phyloP scores from a whole-genome alignment of 2,888 invertebrate species.

The Melanchra persicariae region DNA sequence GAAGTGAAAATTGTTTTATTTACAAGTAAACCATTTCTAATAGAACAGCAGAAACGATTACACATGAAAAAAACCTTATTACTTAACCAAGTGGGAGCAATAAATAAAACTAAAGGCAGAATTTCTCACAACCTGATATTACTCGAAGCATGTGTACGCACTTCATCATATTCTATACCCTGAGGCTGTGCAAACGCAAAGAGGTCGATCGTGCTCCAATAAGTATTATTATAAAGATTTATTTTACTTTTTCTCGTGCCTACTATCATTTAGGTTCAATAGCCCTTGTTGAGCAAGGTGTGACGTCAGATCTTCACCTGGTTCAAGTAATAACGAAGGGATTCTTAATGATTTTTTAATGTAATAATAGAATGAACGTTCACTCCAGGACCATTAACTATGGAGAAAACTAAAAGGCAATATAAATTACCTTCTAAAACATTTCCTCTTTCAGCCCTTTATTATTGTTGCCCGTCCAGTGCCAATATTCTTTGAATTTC shows the following conservation, averaged over 20 bases:
- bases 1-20: not conserved
- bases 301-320: conserved; percentile 48
- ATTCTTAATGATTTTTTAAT: conserved; percentile 6
- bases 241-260: conserved; percentile 50
- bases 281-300: conserved; percentile 52
- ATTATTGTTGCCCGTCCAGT: not conserved
- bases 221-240: conserved; percentile 62
- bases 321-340: not conserved
- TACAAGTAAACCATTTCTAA: not conserved
- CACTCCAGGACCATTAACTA: not conserved
- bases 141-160: conserved; percentile 56
- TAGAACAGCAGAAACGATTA: conserved; percentile 8
- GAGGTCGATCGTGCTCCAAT: conserved; percentile 65
- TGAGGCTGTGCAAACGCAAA: conserved; percentile 59
- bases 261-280: conserved; percentile 62
- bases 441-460: not conserved
- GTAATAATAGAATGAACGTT: not conserved
- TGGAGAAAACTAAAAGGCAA: not conserved
- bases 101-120: conserved; percentile 58
- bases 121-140: conserved; percentile 62
- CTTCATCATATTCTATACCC: conserved; percentile 64
- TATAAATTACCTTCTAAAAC: not conserved
- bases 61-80: conserved; percentile 22
- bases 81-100: conserved; percentile 44
- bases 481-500: not conserved